Evolutionary conservation across 2,888 invertebrate species (phyloP), one percentile per base, ranked within the genome.

Genomic region (Ormyrus nitidulus): DNA sequence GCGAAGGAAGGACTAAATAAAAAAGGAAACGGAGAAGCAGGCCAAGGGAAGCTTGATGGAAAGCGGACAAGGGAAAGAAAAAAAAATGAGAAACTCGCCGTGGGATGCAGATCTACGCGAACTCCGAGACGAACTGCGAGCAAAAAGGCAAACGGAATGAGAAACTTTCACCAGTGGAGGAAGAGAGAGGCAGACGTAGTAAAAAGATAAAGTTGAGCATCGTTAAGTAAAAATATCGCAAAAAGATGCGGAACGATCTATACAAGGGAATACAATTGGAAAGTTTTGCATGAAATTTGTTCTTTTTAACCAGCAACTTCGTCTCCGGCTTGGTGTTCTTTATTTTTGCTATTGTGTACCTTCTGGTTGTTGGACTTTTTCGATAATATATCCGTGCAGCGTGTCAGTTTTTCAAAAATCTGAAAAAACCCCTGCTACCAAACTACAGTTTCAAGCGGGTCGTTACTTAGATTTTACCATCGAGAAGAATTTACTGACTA

Each of bases 71-170:
- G 65, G 58, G 48, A 48, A 48, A 46, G 58, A 9, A 19, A 64
- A 62, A 58, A 68, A 69, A 71, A 7, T 19, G 9, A 10, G 59
- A 59, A 61, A 68, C 58, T 66, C 48, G 53, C 53, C 56, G 62
- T 44, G 62, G 69, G 78, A 82, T 83, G 83, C 75, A 79, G 76
- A 83, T 82, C 71, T 64, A 79, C 19, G 69, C 48, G 48, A 69
- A 71, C 61, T 61, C 64, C 62, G 2, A 54, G 65, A 13, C 10
- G n/a, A 68, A 44, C 19, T 59, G 9, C 51, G 34, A 65, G 61
- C 7, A 70, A 76, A 75, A 75, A 75, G 66, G 13, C 44, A 66
- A 73, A 69, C 62, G 66, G 54, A 69, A 64, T 61, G 69, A 75
- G 77, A 77, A 80, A 81, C 59, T 74, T 74, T 46, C 68, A 44